Base-by-base conservation (phyloP, 2,797 vertebrate species). In the Muscicapa comitata region DNA sequence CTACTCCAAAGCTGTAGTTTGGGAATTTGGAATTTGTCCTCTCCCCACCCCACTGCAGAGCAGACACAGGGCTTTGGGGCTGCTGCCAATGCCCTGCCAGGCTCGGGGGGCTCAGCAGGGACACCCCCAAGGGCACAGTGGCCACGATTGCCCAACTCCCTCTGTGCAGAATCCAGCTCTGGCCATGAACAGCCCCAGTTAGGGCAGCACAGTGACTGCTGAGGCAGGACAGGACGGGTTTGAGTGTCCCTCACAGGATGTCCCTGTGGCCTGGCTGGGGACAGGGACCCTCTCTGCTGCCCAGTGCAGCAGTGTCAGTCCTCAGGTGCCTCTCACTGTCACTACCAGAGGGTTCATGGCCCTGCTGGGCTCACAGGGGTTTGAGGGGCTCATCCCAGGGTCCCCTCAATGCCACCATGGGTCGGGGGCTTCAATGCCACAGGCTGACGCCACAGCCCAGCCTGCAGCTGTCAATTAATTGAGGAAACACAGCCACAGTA, bases 401-500 rank as follows among this genome's bases (percentile, higher is more conserved):
- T 72, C 48, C 70, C 13, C 28, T 61, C 67, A 31, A 6, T 10
- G 6, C 21, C 75, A 67, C 37, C 21, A 26, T 1, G 20, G 72
- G 31, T n/a, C 70, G 51, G 45, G 83, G 83, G 80, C 73, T 95
- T 67, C 6, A 45, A 5, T 40, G 26, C 54, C 57, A 2, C 29
- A 10, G 35, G 50, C 28, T 96, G 95, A 90, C 42, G n/a, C 93
- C 94, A 94, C 16, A 35, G 86, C 89, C 73, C 95, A 96, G 86
- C 88, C 95, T 80, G 94, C 97, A 97, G 95, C 97, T 97, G 97
- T 94, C 95, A 77, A 79, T 79, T 81, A 37, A 96, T 94, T 95
- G 97, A 97, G 96, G 96, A 97, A 97, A 90, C 89, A 28, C 18
- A 19, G 90, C 54, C 94, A 81, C 1, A 2, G 93, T 3, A 95